A percentile compares a stretch with the other conserved stretches of the same genome.
Evolutionary conservation across 1,140 invertebrate species (phyloP).

Genomic region (Homalodisca vitripennis): DNA sequence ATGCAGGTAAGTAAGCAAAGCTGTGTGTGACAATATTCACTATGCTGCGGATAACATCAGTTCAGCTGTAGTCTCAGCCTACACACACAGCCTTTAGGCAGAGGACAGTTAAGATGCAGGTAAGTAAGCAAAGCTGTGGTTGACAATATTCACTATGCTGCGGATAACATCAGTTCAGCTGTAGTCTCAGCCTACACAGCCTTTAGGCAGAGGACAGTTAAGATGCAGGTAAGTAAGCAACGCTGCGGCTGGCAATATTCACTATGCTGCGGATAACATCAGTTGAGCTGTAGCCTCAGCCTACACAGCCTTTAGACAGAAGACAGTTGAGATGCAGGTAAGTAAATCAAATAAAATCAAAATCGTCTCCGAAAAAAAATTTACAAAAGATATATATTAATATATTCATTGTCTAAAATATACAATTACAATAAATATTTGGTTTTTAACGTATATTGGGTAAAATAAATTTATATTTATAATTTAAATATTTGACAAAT

Average conservation of each 20-base stretch:
- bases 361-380: too few relatives aligned
- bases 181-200: slow-evolving; percentile 54
- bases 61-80: slow-evolving; percentile 50
- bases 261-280: slow-evolving; percentile 45
- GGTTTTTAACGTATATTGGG: too few relatives aligned
- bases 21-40: slow-evolving; percentile 52
- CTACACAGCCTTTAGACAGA: slow-evolving; percentile 53
- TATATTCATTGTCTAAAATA: too few relatives aligned
- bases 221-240: slow-evolving; percentile 50
- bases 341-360: neutral
- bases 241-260: slow-evolving; percentile 52
- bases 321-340: slow-evolving; percentile 54
- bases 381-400: too few relatives aligned
- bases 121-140: slow-evolving; percentile 52
- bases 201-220: slow-evolving; percentile 53
- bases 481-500: too few relatives aligned
- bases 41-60: slow-evolving; percentile 44
- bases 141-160: slow-evolving; percentile 49
- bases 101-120: slow-evolving; percentile 55
- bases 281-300: slow-evolving; percentile 48
- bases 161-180: slow-evolving; percentile 42
- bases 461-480: too few relatives aligned
- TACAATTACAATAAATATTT: too few relatives aligned
- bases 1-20: slow-evolving; percentile 53
- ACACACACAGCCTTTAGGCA: slow-evolving; percentile 53